Evolutionary conservation across 2,113 vertebrate species (phyloP).

Genomic region (Salvator merianae): DNA sequence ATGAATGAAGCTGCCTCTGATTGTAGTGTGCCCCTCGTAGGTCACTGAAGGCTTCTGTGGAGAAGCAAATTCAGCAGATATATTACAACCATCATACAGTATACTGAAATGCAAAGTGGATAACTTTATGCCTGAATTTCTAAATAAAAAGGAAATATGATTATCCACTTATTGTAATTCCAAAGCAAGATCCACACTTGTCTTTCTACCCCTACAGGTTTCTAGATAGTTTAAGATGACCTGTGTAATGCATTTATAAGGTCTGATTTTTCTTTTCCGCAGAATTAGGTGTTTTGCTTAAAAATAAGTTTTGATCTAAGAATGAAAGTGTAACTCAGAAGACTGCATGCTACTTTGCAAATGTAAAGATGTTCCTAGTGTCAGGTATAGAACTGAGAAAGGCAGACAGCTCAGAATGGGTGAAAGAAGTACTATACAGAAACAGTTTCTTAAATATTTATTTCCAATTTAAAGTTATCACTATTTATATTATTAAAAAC

Average conservation of each 20-base stretch:
- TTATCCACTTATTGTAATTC: neutral
- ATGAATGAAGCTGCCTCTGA: neutral
- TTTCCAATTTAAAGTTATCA: conserved; percentile 74
- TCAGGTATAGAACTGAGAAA: neutral
- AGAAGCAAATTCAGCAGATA: neutral
- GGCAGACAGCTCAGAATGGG: neutral
- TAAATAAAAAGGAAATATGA: neutral
- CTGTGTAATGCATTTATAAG: neutral
- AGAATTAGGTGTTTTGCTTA: no score
- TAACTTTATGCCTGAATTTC: neutral
- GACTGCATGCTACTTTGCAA: neutral
- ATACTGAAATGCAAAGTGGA: neutral
- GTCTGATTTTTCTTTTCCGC: no score
- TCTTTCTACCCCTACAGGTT: neutral
- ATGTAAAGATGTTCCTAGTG: neutral
- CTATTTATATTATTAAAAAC: conserved; percentile 82
- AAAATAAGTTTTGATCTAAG: no score
- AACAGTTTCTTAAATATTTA: conserved; percentile 76
- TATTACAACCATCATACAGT: neutral
- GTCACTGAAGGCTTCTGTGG: neutral
- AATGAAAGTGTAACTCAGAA: neutral
- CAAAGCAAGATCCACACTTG: neutral
- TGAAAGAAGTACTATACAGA: neutral
- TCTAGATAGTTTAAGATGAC: neutral
- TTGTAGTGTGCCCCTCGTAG: neutral